phyloP scores from a whole-genome alignment of 2,888 invertebrate genomes.

The Rhopalosiphum nymphaeae region DNA sequence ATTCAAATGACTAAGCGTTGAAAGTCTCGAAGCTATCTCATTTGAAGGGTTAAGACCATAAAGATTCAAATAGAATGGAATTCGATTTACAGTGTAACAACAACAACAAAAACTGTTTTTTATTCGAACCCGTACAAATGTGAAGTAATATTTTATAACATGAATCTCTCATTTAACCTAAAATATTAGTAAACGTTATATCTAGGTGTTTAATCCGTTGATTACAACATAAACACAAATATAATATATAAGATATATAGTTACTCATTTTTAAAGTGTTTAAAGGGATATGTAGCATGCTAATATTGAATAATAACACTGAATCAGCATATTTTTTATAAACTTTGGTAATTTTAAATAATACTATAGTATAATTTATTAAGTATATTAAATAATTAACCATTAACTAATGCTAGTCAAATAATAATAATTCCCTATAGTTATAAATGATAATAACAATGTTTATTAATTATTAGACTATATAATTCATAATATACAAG shows the following conservation, averaged over 20 bases:
- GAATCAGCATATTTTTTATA: not conserved
- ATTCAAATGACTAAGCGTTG: slow-evolving; percentile 1
- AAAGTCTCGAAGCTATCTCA: slow-evolving; percentile 14
- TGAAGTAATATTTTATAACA: slow-evolving; percentile 23
- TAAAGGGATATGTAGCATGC: not conserved
- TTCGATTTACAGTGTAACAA: slow-evolving; percentile 28
- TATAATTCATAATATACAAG: not conserved
- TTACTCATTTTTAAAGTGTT: not conserved
- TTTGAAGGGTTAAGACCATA: slow-evolving; percentile 33
- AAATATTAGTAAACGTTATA: not conserved
- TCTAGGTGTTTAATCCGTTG: not conserved
- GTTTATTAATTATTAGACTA: not conserved
- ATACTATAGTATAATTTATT: not conserved
- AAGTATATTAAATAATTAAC: not conserved
- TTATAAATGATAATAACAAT: not conserved
- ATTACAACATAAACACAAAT: not conserved
- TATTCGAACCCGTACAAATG: not conserved
- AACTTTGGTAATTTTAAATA: not conserved
- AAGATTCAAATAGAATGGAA: not conserved
- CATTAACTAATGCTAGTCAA: not conserved
- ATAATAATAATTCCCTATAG: not conserved
- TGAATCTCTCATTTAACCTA: not conserved
- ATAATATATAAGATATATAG: not conserved
- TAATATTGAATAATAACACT: not conserved
- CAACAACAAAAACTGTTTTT: slow-evolving; percentile 30